phyloP scores from a whole-genome alignment of 2,113 vertebrate species.

The Malurus alboscapulatus region DNA sequence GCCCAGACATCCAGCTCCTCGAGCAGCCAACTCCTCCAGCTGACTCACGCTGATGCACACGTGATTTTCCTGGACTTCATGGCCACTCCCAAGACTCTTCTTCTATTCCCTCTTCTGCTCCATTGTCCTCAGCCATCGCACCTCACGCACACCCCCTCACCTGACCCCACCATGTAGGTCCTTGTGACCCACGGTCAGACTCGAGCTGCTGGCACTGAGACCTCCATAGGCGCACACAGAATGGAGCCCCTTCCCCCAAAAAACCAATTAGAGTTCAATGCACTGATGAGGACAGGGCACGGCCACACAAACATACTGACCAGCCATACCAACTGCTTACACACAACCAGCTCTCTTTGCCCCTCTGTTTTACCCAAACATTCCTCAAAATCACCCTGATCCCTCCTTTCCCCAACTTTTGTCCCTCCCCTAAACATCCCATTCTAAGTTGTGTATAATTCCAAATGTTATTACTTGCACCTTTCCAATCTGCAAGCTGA shows the following conservation, averaged over 20 bases:
- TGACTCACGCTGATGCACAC: neutral
- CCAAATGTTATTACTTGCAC: neutral
- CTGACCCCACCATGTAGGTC: rapidly evolving
- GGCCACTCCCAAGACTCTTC: neutral
- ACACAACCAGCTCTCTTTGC: neutral
- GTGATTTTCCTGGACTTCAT: rapidly evolving
- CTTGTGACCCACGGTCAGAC: neutral
- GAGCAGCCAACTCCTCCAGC: neutral
- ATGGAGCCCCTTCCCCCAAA: neutral
- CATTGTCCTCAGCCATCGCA: rapidly evolving
- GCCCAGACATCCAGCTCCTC: neutral
- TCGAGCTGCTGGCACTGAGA: neutral
- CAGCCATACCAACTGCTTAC: neutral
- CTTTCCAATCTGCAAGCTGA: neutral
- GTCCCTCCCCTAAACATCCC: neutral
- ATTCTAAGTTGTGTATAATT: neutral
- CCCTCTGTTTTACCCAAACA: neutral
- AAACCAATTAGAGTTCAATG: neutral
- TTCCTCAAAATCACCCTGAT: neutral
- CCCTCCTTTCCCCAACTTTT: neutral
- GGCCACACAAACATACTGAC: neutral
- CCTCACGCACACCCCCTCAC: rapidly evolving
- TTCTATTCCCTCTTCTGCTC: neutral
- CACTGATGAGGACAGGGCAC: neutral
- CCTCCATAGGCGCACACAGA: rapidly evolving